A percentile compares a stretch with the other conserved stretches of the same genome.
Evolutionary conservation across 2,113 vertebrate species (phyloP).

Genomic region (Formicarius rufipectus): DNA sequence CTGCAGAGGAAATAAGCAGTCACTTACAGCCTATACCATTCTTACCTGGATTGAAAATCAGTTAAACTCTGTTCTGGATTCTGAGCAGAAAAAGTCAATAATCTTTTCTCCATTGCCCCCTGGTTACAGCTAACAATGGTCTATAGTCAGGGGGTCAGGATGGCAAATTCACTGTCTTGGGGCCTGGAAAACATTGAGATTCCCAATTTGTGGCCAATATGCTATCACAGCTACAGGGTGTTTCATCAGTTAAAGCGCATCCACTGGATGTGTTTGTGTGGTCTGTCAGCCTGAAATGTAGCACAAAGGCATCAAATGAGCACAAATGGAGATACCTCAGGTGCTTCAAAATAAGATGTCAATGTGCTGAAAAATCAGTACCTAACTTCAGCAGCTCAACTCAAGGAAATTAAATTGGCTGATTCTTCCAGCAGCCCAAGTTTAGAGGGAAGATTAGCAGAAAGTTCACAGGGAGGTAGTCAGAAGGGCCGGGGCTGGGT

Average conservation of each 20-base stretch:
- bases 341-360: conserved; percentile 42
- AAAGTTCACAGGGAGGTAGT: neutral
- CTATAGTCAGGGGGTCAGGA: neutral
- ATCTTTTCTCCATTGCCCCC: neutral
- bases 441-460: neutral
- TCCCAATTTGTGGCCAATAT: neutral
- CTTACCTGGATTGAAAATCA: neutral
- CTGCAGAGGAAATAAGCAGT: conserved; percentile 12
- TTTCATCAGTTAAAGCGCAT: neutral
- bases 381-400: neutral
- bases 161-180: neutral
- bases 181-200: neutral
- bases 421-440: neutral
- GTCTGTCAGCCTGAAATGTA: neutral
- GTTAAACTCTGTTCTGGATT: neutral
- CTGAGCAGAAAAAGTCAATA: neutral
- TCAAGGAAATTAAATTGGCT: conserved; percentile 17
- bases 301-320: neutral
- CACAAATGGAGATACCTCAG: conserved; percentile 14
- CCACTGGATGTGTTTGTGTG: neutral
- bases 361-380: conserved; percentile 27
- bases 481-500: neutral
- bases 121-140: neutral
- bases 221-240: neutral
- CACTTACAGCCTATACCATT: neutral